Base-by-base conservation (phyloP, 2,888 invertebrate species). In the Protophormia terraenovae region DNA sequence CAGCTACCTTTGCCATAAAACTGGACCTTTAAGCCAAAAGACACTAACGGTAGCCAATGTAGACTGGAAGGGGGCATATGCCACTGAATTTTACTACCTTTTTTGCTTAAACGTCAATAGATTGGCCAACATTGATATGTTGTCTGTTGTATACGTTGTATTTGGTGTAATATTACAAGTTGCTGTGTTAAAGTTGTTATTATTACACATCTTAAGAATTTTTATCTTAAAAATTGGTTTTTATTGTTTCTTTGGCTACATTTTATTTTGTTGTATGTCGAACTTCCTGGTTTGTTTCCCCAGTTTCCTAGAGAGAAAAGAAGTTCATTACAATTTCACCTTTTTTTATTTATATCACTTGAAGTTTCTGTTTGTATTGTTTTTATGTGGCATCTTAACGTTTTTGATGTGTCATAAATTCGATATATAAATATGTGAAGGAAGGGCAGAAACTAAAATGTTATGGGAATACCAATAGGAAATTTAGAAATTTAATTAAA, bases 381-480 rank as follows among this genome's bases (percentile, higher is more conserved):
- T 73, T 80, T 73, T 73, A 72, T 72, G 35, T 50, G 32, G 67
- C 77, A 81, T 84, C 84, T 84, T 81, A 81, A 82, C 41, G 50
- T 69, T 84, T 86, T 87, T 88, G 87, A 86, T 88, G 87, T 87
- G 88, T 87, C 88, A 87, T 88, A 88, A 88, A 88, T 86, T 87
- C 83, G 85, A 87, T 87, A 84, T 86, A 75, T 78, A 83, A n/a
- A n/a, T n/a, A 22, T 27, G 16, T 55, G n/a, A 14, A 67, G 60
- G 72, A 73, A 84, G 79, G 86, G 55, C 78, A 58, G 80, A 86
- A 72, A 71, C 64, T 69, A 76, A 69, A 80, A 76, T 55, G 50
- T 60, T 62, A 6, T 35, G n/a, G 16, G 19, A 16, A 14, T 0
- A 19, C 77, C 32, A 14, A 10, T 47, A 27, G 69, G 60, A 78